Percentiles rank a stretch among this genome's conserved stretches.
phyloP scores from a whole-genome alignment of 2,888 invertebrate genomes.

The Nycteola revayana region DNA sequence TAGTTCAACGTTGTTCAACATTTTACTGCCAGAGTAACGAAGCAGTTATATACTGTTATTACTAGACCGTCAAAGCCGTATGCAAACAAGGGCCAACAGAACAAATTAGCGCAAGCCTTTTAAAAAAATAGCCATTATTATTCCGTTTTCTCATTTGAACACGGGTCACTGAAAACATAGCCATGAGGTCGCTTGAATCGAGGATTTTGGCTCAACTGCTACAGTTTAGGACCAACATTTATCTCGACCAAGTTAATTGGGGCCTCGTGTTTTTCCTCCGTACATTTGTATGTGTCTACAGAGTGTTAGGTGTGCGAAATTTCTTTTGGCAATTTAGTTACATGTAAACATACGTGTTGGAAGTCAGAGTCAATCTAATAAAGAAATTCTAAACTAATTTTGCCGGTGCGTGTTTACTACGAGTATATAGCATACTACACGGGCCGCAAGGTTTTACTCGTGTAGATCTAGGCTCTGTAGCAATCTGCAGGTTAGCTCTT shows the following conservation, averaged over 20 bases:
- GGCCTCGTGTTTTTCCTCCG: conserved; percentile 50
- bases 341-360: conserved; percentile 26
- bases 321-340: conserved; percentile 33
- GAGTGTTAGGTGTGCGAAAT: conserved; percentile 24
- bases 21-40: too few relatives aligned
- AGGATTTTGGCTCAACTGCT: conserved; percentile 46
- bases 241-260: conserved; percentile 66
- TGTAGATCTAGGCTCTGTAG: too few relatives aligned
- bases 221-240: conserved; percentile 59
- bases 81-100: too few relatives aligned
- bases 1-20: too few relatives aligned
- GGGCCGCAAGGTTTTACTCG: too few relatives aligned
- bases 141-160: conserved; percentile 24
- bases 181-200: conserved; percentile 39
- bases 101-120: too few relatives aligned
- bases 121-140: conserved; percentile 24
- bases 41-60: too few relatives aligned
- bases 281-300: conserved; percentile 35
- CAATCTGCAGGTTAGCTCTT: too few relatives aligned
- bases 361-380: conserved; percentile 29
- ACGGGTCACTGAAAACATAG: conserved; percentile 34
- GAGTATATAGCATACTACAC: too few relatives aligned
- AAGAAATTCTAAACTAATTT: conserved; percentile 29
- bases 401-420: too few relatives aligned
- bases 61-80: too few relatives aligned